phyloP scores from a whole-genome alignment of 1,140 invertebrate species.

The Tribolium castaneum region DNA sequence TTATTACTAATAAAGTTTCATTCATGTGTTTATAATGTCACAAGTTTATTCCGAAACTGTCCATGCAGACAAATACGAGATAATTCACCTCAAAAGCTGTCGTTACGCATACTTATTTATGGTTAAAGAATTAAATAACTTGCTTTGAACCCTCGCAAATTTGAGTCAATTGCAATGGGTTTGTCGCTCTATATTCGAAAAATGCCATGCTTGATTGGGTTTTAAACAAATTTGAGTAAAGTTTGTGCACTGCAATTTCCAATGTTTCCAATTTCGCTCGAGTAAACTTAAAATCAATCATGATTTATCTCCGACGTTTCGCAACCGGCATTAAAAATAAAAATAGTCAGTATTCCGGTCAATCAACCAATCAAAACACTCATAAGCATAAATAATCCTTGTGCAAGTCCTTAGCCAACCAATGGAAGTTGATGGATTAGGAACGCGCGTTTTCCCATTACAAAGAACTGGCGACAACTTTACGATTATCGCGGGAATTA shows the following conservation, averaged over 20 bases:
- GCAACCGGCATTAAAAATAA: not conserved
- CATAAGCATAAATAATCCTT: conserved; percentile 24
- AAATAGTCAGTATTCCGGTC: conserved; percentile 9
- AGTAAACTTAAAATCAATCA: not conserved
- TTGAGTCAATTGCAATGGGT: not conserved
- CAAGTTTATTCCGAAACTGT: not conserved
- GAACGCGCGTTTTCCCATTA: not conserved
- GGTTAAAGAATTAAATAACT: too few species aligned
- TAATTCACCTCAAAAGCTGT: too few species aligned
- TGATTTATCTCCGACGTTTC: not conserved
- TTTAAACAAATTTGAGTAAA: not conserved
- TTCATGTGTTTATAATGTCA: not conserved
- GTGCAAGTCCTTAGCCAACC: conserved; percentile 5
- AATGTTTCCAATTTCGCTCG: not conserved
- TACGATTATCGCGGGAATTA: not conserved
- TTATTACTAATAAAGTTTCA: not conserved
- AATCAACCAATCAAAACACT: conserved; percentile 16
- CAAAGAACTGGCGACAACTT: conserved; percentile 9
- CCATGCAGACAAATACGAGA: too few species aligned
- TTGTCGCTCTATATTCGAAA: conserved; percentile 1
- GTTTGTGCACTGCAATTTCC: not conserved
- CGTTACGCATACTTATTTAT: too few species aligned
- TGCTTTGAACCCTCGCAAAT: not conserved
- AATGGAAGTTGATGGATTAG: not conserved
- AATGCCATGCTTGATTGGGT: not conserved